Conservation (phyloP, 2,888 invertebrate species). For the Agriopis marginaria region DNA sequence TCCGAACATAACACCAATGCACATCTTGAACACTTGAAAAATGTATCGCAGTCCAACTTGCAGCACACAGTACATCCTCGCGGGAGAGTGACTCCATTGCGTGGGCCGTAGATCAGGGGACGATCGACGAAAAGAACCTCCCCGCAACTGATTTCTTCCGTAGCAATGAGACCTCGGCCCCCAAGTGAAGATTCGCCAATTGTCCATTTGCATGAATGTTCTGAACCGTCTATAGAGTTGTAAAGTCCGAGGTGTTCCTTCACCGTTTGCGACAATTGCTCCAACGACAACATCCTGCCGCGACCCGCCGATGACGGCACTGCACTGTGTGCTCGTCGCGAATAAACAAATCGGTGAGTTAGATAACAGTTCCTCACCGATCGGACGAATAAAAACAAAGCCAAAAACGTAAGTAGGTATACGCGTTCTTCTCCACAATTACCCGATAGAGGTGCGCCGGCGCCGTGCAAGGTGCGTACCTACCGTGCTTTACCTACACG, state of each 20-base stretch:
- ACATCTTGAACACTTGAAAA: conserved; percentile 87
- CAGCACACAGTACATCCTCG: conserved; percentile 89
- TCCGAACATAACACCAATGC: conserved; percentile 90
- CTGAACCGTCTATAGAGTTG: conserved; percentile 57
- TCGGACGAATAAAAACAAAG: conserved; percentile 62
- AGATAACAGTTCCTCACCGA: conserved; percentile 76
- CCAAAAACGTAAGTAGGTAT: conserved; percentile 62
- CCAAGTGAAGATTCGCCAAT: conserved; percentile 87
- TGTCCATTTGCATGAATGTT: conserved; percentile 83
- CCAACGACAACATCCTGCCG: conserved; percentile 84
- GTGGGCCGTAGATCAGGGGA: conserved; percentile 90
- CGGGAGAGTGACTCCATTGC: conserved; percentile 82
- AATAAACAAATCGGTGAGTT: conserved; percentile 75
- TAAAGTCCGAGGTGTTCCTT: conserved; percentile 76
- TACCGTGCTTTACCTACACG: conserved; percentile 65
- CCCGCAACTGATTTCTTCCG: conserved; percentile 88
- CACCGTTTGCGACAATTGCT: conserved; percentile 80
- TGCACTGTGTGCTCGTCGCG: conserved; percentile 77
- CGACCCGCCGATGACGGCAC: conserved; percentile 73
- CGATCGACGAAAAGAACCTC: conserved; percentile 90
- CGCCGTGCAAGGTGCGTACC: conserved; percentile 61
- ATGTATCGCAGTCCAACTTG: conserved; percentile 72
- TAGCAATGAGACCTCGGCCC: conserved; percentile 91
- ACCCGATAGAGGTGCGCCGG: conserved; percentile 68
- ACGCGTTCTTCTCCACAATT: conserved; percentile 69